Percentiles rank a stretch among this genome's conserved stretches.
Evolutionary conservation across 2,888 invertebrate genomes (phyloP).

Genomic region (Ormyrus rosae): DNA sequence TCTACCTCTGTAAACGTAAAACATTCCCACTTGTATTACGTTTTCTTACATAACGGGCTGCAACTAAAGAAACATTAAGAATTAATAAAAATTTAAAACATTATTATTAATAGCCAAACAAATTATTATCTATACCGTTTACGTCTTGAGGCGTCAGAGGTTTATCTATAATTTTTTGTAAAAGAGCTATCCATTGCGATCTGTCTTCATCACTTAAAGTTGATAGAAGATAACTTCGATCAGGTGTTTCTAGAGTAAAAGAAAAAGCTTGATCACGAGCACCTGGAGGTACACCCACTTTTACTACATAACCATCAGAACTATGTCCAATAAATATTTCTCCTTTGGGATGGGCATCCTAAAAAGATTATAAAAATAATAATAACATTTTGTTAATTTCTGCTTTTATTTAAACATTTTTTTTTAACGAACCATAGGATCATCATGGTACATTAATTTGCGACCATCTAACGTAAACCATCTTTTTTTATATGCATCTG

Average conservation of each 20-base stretch:
- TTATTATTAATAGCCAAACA: conserved; percentile 20
- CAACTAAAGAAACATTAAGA: conserved; percentile 78
- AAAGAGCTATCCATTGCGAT: conserved; percentile 87
- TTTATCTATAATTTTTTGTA: conserved; percentile 85
- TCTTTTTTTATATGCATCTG: conserved; percentile 88
- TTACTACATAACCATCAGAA: conserved; percentile 86
- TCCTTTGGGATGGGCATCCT: conserved; percentile 92
- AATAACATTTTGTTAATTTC: neutral
- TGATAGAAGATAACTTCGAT: conserved; percentile 85
- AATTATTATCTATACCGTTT: conserved; percentile 78
- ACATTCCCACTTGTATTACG: conserved; percentile 85
- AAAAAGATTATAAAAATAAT: conserved; percentile 50
- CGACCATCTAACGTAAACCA: conserved; percentile 94
- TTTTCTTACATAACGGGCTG: conserved; percentile 84
- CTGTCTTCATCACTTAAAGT: conserved; percentile 87
- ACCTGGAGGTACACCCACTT: conserved; percentile 82
- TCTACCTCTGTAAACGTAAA: conserved; percentile 83
- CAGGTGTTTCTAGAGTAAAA: conserved; percentile 89
- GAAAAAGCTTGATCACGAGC: conserved; percentile 87
- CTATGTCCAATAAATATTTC: conserved; percentile 91
- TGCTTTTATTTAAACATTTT: neutral
- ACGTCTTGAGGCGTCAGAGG: conserved; percentile 88
- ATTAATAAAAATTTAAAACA: conserved; percentile 9
- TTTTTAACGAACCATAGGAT: conserved; percentile 79
- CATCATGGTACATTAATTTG: conserved; percentile 95